Base-by-base conservation (phyloP, 2,888 invertebrate genomes). In the Cephus pygmeus region DNA sequence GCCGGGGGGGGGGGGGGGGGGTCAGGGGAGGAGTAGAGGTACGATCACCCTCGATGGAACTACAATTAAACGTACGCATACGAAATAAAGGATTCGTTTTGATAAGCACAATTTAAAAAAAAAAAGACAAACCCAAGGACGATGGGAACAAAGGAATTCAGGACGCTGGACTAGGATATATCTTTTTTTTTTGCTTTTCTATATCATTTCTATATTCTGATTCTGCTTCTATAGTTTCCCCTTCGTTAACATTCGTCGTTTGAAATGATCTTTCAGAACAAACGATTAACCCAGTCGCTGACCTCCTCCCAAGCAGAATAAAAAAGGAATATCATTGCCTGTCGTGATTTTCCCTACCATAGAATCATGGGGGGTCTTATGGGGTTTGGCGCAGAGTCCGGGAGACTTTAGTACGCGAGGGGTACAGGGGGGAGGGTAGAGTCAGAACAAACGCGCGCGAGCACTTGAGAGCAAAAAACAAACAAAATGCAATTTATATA, bases 401-500 rank as follows among this genome's bases (percentile, higher is more conserved):
- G 23, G 40, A 56, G 40, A 9, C 0, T 23, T 23, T 6, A 23
- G 9, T 9, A 0, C 9, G 2, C 40, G 23, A 56, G 15, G 15
- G 40, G 30, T 12, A 12, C 11, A n/a, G 12, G n/a, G 12, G 30
- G 15, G 11, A 15, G 11, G 30, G 33, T 33, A 71, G 23, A 71
- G 71, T 1, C 31, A 71, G 71, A 30, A 30, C 1, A 71, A 56
- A 23, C 40, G 40, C 23, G 40, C 40, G 23, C 6, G 40, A 56
- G 40, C 23, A 56, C 23, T 56, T 56, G 40, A 56, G 40, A 56
- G 15, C 40, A 40, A 40, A n/a, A 71, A 31, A 30, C 9, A 71
- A 71, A 82, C 71, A 79, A 81, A 82, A 82, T 78, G 80, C 81
- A 79, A 81, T 79, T 75, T 81, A 81, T 82, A 75, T 76, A 81